Conservation (phyloP, 1,140 invertebrate species). For the Danaus melanippus region DNA sequence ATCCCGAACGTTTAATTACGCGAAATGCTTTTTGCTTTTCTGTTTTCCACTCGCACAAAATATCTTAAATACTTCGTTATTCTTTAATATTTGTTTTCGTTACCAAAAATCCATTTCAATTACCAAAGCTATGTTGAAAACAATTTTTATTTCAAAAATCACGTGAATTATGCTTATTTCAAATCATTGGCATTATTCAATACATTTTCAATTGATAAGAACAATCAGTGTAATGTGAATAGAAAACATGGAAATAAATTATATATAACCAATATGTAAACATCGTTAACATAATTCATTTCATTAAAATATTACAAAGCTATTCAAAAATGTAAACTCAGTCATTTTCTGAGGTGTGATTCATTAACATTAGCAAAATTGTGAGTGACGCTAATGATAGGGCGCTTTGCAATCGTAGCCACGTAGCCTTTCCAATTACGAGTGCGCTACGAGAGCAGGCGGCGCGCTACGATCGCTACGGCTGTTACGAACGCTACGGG, state of each 20-base stretch:
- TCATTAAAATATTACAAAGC: not conserved
- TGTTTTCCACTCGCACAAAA: not conserved
- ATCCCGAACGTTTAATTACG: conserved; percentile 58
- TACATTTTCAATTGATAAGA: too few species aligned
- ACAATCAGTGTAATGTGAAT: too few species aligned
- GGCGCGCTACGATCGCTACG: conserved; percentile 15
- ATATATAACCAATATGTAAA: too few species aligned
- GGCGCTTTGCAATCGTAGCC: conserved; percentile 52
- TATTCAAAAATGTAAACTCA: too few species aligned
- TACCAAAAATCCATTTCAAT: not conserved
- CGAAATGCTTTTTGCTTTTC: conserved; percentile 9
- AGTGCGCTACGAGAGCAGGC: conserved; percentile 28
- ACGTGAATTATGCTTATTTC: too few species aligned
- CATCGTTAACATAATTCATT: too few species aligned
- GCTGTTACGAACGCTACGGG: too few species aligned
- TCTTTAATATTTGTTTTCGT: too few species aligned
- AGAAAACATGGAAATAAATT: too few species aligned
- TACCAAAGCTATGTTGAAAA: too few species aligned
- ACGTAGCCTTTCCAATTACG: conserved; percentile 63
- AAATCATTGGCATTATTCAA: too few species aligned
- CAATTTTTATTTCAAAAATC: too few species aligned
- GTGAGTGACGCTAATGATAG: conserved; percentile 67
- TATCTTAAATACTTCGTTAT: not conserved
- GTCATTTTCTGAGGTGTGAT: conserved; percentile 10
- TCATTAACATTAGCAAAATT: conserved; percentile 32